Evolutionary conservation across 2,888 invertebrate genomes (phyloP).

Genomic region (Pseudanteris insignis): DNA sequence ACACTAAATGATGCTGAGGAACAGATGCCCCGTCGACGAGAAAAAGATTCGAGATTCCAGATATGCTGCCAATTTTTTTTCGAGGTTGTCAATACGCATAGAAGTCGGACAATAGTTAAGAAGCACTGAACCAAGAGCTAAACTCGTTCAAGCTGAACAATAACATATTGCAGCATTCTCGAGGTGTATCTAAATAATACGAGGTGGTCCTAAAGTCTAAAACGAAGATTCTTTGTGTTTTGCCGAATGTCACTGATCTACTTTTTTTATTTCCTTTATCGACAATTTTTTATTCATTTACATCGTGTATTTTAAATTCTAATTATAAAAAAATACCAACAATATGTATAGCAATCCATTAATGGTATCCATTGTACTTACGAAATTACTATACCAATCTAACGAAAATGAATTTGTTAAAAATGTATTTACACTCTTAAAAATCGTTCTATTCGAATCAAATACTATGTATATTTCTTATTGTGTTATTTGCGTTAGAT

Average conservation of each 20-base stretch:
- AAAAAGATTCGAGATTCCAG: conserved; percentile 44
- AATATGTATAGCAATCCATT: too few relatives aligned
- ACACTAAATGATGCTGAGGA: conserved; percentile 10
- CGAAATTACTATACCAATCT: too few relatives aligned
- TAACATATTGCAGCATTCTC: conserved; percentile 58
- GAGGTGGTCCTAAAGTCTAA: conserved; percentile 19
- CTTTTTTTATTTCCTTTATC: conserved; percentile 1
- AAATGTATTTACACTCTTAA: too few relatives aligned
- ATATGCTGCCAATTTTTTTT: conserved; percentile 62
- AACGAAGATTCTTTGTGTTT: neutral
- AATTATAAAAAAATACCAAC: too few relatives aligned
- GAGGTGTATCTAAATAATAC: conserved; percentile 42
- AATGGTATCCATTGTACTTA: too few relatives aligned
- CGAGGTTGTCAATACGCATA: conserved; percentile 60
- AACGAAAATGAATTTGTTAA: too few relatives aligned
- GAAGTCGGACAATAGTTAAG: conserved; percentile 55
- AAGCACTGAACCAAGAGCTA: conserved; percentile 47
- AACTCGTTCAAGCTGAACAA: conserved; percentile 58
- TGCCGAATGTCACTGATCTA: conserved; percentile 3
- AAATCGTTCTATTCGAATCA: too few relatives aligned
- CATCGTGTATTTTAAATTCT: too few relatives aligned
- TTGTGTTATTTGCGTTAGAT: too few relatives aligned
- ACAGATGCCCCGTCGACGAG: conserved; percentile 38
- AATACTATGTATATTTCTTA: too few relatives aligned
- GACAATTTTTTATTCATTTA: too few relatives aligned